Base-by-base conservation (phyloP, 2,888 invertebrate genomes). In the Caenorhabditis zanzibari region DNA sequence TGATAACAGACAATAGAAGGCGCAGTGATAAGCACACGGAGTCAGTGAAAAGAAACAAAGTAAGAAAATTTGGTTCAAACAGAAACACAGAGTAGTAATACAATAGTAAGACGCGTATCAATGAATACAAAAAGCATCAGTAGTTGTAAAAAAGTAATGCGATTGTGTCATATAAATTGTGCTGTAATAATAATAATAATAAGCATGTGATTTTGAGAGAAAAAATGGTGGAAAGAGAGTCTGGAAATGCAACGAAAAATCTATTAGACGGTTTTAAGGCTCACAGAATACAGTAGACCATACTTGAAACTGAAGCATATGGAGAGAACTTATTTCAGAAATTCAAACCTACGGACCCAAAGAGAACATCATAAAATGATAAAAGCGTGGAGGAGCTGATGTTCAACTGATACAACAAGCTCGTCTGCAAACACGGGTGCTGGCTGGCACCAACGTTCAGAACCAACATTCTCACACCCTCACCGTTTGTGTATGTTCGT, bases 371-470 rank as follows among this genome's bases (percentile, higher is more conserved):
- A 61, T 44, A 47, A 71, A 58, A 41, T 38, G 41, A 19, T 47
- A 47, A 47, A 47, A 47, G n/a, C n/a, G 47, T 14, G 4, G 44
- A 56, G 58, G 71, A 16, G 6, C 38, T 10, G 2, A 14, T 54
- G 38, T 38, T 35, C 26, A 49, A 26, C 6, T 52, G 64, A 56
- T 68, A 61, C 28, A 35, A 75, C 68, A 66, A 77, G 77, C 77
- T 71, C 49, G 69, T 77, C 35, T 35, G 77, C 77, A 77, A 77
- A 77, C 61, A 77, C 4, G 38, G 47, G 24, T 69, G 66, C 61
- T 77, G 77, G 68, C 77, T 68, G 77, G 68, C 77, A 77, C 77
- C 52, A 69, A 77, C 56, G 26, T 54, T 56, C 54, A 24, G 72
- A 72, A 61, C 49, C 61, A 41, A 54, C 54, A 54, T 26, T 54